Conservation (phyloP, 2,113 vertebrate species). For the Shinisaurus crocodilurus region DNA sequence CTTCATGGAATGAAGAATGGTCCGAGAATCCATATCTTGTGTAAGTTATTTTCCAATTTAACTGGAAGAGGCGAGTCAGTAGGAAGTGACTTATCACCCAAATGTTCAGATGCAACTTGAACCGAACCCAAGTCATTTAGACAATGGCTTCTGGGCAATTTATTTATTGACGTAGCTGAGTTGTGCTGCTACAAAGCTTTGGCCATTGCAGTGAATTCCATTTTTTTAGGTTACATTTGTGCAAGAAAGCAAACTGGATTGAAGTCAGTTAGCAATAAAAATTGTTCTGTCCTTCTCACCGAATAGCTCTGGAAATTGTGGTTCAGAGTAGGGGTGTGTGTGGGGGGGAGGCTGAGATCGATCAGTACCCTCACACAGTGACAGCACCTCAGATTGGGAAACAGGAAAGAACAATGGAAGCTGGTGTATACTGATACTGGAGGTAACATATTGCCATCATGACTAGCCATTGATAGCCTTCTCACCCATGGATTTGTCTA, state of each 20-base stretch:
- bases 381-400: neutral
- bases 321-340: neutral
- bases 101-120: neutral
- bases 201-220: neutral
- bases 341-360: neutral
- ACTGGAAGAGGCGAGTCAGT: neutral
- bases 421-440: too few relatives aligned
- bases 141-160: neutral
- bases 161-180: neutral
- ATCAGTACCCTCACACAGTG: neutral
- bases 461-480: too few relatives aligned
- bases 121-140: slow-evolving; percentile 10
- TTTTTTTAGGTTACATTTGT: neutral
- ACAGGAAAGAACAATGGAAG: too few relatives aligned
- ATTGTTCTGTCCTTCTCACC: neutral
- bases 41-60: slow-evolving; percentile 23
- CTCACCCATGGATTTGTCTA: too few relatives aligned
- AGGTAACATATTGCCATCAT: too few relatives aligned
- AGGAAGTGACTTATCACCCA: neutral
- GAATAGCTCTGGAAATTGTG: too few relatives aligned
- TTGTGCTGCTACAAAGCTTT: neutral
- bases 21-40: neutral
- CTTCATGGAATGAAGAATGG: neutral
- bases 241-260: neutral
- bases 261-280: neutral